Evolutionary conservation across 2,797 vertebrate species (phyloP).

Genomic region (Sylvia borin): DNA sequence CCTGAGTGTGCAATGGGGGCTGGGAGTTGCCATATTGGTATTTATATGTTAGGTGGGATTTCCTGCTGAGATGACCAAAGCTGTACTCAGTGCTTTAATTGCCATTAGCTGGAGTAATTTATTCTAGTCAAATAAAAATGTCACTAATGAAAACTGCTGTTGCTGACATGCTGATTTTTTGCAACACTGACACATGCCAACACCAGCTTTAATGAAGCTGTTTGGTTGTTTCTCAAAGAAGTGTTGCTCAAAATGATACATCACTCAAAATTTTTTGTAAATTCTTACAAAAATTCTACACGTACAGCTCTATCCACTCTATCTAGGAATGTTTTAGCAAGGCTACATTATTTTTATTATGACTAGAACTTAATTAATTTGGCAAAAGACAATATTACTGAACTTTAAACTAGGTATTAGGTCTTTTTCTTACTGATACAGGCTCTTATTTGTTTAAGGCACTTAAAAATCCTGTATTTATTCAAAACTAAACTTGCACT

Average conservation of each 20-base stretch:
- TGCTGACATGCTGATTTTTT: not conserved
- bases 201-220: not conserved
- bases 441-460: too few relatives aligned
- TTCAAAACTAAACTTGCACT: too few relatives aligned
- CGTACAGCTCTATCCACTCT: too few relatives aligned
- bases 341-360: too few relatives aligned
- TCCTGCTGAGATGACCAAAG: not conserved
- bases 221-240: not conserved
- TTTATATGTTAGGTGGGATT: not conserved
- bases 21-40: not conserved
- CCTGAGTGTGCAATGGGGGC: not conserved
- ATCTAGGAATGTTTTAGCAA: too few relatives aligned
- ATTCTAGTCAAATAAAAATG: slow-evolving; percentile 32
- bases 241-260: not conserved
- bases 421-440: too few relatives aligned
- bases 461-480: too few relatives aligned
- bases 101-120: not conserved
- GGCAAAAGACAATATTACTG: too few relatives aligned
- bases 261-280: not conserved
- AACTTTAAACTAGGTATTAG: too few relatives aligned
- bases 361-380: too few relatives aligned
- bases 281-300: too few relatives aligned
- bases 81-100: slow-evolving; percentile 1
- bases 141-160: not conserved
- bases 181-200: not conserved